Evolutionary conservation across 2,888 invertebrate genomes (phyloP).

Genomic region (Eupithecia tripunctaria): DNA sequence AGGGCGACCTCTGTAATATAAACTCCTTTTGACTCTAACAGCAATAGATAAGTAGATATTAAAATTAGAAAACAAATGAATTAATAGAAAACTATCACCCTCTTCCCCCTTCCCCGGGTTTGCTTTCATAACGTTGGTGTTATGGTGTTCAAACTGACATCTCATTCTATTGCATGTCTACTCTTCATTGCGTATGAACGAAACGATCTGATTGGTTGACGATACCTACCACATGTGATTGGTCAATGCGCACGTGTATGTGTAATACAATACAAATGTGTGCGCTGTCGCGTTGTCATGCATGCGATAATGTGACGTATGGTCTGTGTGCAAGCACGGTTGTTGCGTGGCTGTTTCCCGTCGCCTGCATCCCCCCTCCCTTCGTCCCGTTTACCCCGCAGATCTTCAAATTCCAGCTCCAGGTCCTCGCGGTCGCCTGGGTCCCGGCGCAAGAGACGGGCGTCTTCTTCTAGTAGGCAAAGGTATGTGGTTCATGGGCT

Average conservation of each 20-base stretch:
- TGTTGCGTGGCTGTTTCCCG: slow-evolving; percentile 40
- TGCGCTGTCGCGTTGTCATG: background rate
- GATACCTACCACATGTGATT: slow-evolving; percentile 2
- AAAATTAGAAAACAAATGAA: background rate
- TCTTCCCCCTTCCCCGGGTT: slow-evolving; percentile 68
- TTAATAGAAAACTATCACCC: slow-evolving; percentile 56
- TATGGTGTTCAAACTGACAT: slow-evolving; percentile 65
- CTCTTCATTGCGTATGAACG: slow-evolving; percentile 56
- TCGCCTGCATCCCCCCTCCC: slow-evolving; percentile 49
- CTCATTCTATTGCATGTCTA: slow-evolving; percentile 67
- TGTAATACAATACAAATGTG: background rate
- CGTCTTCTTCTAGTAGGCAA: slow-evolving; percentile 77
- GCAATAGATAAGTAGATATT: background rate
- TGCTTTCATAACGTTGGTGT: slow-evolving; percentile 76
- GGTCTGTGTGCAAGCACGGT: slow-evolving; percentile 34
- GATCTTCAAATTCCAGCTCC: slow-evolving; percentile 85
- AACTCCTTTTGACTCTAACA: background rate
- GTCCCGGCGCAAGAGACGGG: slow-evolving; percentile 72
- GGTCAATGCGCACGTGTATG: background rate
- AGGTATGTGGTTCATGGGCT: slow-evolving; percentile 61
- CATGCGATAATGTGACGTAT: slow-evolving; percentile 9
- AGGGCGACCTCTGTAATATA: background rate
- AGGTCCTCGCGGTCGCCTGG: slow-evolving; percentile 77
- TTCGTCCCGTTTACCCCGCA: slow-evolving; percentile 74
- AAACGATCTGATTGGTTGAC: slow-evolving; percentile 20